A percentile compares a stretch with the other conserved stretches of the same genome.
phyloP scores from a whole-genome alignment of 2,888 invertebrate genomes.

The Scaptomyza polygonia region DNA sequence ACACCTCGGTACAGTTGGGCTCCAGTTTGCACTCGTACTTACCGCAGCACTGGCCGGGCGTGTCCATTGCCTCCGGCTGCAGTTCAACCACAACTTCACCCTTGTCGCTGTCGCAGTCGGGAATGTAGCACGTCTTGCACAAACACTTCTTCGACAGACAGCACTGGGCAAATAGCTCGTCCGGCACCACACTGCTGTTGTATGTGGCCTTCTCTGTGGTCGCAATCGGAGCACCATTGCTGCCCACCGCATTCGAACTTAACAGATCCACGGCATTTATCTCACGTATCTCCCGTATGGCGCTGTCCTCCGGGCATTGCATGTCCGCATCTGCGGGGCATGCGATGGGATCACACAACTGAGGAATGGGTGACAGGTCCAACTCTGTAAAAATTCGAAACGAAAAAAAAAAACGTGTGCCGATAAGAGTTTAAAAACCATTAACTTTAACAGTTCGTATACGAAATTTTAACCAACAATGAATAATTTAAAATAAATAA shows the following conservation, averaged over 20 bases:
- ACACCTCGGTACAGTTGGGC: conserved; percentile 79
- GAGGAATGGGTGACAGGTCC: conserved; percentile 65
- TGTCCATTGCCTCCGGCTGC: conserved; percentile 73
- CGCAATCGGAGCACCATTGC: conserved; percentile 17
- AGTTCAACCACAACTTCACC: conserved; percentile 79
- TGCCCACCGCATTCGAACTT: conserved; percentile 45
- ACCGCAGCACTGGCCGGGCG: conserved; percentile 85
- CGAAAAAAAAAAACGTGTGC: not conserved
- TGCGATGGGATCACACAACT: conserved; percentile 76
- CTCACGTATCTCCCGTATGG: conserved; percentile 69
- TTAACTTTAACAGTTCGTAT: conserved; percentile 3
- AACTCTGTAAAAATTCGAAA: conserved; percentile 55
- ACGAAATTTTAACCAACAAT: not conserved
- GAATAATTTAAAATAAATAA: not conserved
- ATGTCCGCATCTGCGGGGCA: conserved; percentile 81
- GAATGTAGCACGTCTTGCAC: conserved; percentile 82
- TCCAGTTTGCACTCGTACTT: conserved; percentile 84
- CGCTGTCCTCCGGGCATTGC: conserved; percentile 81
- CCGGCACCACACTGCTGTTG: conserved; percentile 58
- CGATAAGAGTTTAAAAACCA: not conserved
- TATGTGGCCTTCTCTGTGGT: conserved; percentile 30
- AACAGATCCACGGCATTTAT: conserved; percentile 60
- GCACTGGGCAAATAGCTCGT: conserved; percentile 77
- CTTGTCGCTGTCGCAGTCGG: conserved; percentile 69
- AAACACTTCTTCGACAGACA: conserved; percentile 81